Base-by-base conservation (phyloP, 1,140 invertebrate species). In the Aphaenogaster rudis region DNA sequence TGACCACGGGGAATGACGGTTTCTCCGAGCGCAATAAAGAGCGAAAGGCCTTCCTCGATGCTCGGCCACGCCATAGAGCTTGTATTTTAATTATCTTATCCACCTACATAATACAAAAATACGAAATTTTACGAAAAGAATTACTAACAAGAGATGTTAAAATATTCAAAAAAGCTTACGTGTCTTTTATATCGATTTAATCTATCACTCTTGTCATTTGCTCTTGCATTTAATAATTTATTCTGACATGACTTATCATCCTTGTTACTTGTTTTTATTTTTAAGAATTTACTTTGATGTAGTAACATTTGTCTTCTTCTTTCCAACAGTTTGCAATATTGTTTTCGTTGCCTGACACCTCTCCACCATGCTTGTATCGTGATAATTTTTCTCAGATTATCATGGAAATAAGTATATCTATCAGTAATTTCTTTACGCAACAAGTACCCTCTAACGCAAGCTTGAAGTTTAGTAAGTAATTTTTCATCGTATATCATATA, bases 291-390 rank as follows among this genome's bases (percentile, higher is more conserved):
- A 7, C 17, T 86, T 93, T 93, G 64, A 94, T 94, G 64, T 93
- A 94, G 79, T 94, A 93, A 42, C 89, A 87, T 77, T 94, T 93
- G 88, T 92, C 94, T 87, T 95, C 13, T 96, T 91, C 95, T 94
- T 89, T 95, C 93, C 67, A 96, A 91, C 13, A 96, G 90, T 28
- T 93, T 95, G 3, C 92, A 88, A 93, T 96, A 97, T 86, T 94
- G 93, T 88, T 93, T 96, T 86, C 95, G 95, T 72, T 96, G 95
- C 45, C 95, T 71, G 9, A 96, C 88, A 61, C 95, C 94, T 86
- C 96, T 96, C 97, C 97, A 98, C 96, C 97, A 97, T 1, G 96
- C 94, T 96, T 98, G 96, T 91, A 98, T 97, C 86, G 94, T 95
- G 3, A 97, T 92, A 50, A 97, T 95, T 91, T 96, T 95, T 15